phyloP scores from a whole-genome alignment of 2,113 vertebrate genomes.

The Maylandia zebra region DNA sequence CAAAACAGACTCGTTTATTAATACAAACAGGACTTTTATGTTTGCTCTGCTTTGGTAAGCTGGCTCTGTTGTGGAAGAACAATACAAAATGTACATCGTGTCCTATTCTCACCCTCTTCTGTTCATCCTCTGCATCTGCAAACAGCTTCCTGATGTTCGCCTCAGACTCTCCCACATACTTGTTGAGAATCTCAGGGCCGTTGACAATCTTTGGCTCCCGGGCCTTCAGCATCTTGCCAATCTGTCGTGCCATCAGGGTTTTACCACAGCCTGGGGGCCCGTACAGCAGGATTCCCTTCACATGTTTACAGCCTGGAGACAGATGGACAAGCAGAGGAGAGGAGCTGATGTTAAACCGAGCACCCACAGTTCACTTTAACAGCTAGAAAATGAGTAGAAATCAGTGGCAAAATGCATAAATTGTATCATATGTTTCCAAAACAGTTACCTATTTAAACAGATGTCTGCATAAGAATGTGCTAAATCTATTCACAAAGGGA shows the following conservation, averaged over 20 bases:
- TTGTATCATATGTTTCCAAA: not conserved
- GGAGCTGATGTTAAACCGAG: not conserved
- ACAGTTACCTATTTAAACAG: not conserved
- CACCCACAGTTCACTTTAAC: not conserved
- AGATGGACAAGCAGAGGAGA: not conserved
- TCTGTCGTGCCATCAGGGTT: conserved; percentile 95
- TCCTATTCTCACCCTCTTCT: conserved; percentile 80
- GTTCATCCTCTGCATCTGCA: conserved; percentile 94
- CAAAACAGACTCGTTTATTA: not conserved
- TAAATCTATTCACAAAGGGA: not conserved
- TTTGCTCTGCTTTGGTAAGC: not conserved
- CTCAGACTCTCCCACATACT: conserved; percentile 95
- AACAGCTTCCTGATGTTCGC: conserved; percentile 97
- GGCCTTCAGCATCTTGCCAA: conserved; percentile 96
- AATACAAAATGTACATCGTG: not conserved
- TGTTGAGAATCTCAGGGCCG: conserved; percentile 95
- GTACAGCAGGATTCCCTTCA: conserved; percentile 94
- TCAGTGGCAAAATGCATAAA: fast-evolving
- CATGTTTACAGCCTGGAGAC: conserved; percentile 89
- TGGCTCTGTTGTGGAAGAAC: not conserved
- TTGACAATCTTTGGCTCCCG: conserved; percentile 96
- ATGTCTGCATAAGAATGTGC: not conserved
- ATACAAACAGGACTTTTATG: not conserved
- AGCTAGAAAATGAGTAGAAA: not conserved
- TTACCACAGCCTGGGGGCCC: conserved; percentile 96